Evolutionary conservation across 1,140 invertebrate species (phyloP), one percentile per base, ranked within the genome.

Genomic region (Goniozus legneri): DNA sequence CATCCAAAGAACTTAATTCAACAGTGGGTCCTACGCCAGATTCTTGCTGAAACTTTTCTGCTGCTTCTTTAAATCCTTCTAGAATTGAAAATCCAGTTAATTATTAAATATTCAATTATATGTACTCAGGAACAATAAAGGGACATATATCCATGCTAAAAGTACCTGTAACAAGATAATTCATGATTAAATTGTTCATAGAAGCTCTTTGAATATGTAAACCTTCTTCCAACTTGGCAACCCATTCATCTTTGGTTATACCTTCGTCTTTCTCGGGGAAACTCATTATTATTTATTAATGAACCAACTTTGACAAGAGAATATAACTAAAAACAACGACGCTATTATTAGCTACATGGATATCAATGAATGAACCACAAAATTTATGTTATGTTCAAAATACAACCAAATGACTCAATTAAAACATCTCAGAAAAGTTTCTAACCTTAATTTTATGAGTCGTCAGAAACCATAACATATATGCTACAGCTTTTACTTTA

Each of bases 1-100:
- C 89, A 66, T 97, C 93, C 47, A 98, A 71, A 1, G 89, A 90
- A 64, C 88, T 90, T 21, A 96, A 79, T 53, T 98, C 89, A 12
- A 95, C 84, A 2, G 86, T 83, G 7, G 92, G 89, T 35, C 85
- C 84, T 1, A 97, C 81, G 8, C 93, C 93, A 8, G 94, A 93
- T 73, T 98, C 96, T 62, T 89, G 82, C 70, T 95, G 87, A 73
- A 98, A 98, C 72, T 95, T 97, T 64, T 98, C 89, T 0, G 95
- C 95, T 18, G 95, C 95, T 75, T 98, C 95, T 75, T 98, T 97
- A 62, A 97, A 97, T 7, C 95, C 94, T 70, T 97, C 95, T 95
- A 67, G 3, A 41, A 52, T 50, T 33, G 44, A 38, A 47, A 52
- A 49, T 44, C 44, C 51, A 43, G 41, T 54, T 59, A 55, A 52